Base-by-base conservation (phyloP, 2,113 vertebrate species). In the Illadopsis cleaveri region DNA sequence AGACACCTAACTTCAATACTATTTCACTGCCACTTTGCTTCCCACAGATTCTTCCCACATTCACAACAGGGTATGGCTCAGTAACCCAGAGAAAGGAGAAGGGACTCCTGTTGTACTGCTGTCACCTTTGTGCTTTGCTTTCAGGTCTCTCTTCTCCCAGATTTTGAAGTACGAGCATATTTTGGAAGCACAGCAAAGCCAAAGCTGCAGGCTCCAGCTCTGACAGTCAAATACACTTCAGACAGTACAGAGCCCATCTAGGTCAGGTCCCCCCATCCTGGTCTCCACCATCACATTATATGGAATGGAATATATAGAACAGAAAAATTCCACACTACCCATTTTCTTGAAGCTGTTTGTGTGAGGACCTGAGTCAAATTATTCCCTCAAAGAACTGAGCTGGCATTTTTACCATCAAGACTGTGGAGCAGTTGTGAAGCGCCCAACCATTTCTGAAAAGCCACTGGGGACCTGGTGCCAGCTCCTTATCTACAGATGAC, bases 401-500 rank as follows among this genome's bases (percentile, higher is more conserved):
- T 38, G 72, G 47, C 27, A 70, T 90, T 93, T 96, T 83, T 68
- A 77, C 72, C 62, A 73, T 33, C 10, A 53, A 86, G 65, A 53
- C 24, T 23, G 48, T 53, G 71, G 54, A 86, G 54, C 3, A 10
- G 56, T 50, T 89, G 53, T 87, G 69, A 77, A 94, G 86, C 44
- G 53, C 58, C 85, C 61, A 40, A 25, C 51, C 60, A 70, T 20
- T 87, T 80, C 86, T 80, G 65, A 90, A 87, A 62, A 95, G 89
- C 71, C 66, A 44, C 4, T 0, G 1, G 90, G 86, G 77, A 86
- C 48, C 42, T 37, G 58, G 35, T 83, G 79, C 78, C 80, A 95
- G n/a, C 37, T 95, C 78, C 87, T 93, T 86, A 84, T 86, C 92
- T 82, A 90, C 54, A 93, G 83, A 77, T 82, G 42, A 93, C 72